These are phyloP conservation scores for Thinocorus orbignyianus DNA, from an alignment of 2,113 vertebrate species.

Conservation along the genomic window DNA sequence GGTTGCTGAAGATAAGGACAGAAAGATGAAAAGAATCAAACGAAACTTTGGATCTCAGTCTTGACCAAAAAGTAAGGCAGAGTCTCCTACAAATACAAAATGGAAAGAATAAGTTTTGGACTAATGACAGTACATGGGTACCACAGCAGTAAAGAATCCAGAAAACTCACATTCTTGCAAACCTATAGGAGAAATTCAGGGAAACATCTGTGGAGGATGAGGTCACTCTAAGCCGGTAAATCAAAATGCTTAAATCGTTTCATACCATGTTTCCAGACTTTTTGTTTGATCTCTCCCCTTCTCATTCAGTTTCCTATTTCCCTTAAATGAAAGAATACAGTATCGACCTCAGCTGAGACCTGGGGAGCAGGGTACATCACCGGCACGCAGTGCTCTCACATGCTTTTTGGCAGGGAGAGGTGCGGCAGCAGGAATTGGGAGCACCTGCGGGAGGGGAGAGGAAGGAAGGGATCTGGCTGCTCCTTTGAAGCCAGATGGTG, in stretches of 20 bases:
- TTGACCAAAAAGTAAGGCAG: neutral
- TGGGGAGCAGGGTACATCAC: neutral
- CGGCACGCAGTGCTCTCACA: neutral
- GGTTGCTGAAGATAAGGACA: constrained; percentile 1
- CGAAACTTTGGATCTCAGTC: neutral
- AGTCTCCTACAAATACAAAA: neutral
- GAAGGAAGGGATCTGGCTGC: neutral
- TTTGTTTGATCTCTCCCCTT: neutral
- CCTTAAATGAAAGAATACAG: neutral
- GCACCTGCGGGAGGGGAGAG: neutral
- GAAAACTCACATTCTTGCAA: neutral
- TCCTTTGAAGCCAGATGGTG: neutral
- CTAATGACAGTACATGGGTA: neutral
- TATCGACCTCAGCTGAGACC: neutral
- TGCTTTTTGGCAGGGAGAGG: neutral
- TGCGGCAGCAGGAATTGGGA: neutral
- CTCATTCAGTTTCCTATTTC: neutral
- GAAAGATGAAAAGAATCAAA: neutral
- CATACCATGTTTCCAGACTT: neutral
- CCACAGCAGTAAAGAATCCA: neutral
- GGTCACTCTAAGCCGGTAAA: neutral
- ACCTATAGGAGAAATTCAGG: neutral
- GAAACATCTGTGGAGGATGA: neutral
- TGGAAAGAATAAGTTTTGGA: neutral
- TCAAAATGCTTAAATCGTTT: neutral